phyloP scores from a whole-genome alignment of 1,140 invertebrate genomes.

The Acromyrmex charruanus region DNA sequence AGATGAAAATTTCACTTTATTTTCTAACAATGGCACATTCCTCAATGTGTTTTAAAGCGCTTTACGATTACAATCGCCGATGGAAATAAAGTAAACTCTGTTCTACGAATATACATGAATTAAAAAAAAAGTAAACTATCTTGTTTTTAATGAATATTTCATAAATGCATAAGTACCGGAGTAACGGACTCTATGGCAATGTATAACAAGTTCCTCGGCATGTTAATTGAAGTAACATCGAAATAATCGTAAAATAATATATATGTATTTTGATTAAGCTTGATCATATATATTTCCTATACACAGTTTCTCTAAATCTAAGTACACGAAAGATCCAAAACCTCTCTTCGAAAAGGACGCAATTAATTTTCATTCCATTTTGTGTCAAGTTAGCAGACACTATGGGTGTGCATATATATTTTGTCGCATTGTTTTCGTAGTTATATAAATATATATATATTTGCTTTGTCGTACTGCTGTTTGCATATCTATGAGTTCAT shows the following conservation, averaged over 20 bases:
- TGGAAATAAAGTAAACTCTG: conserved; percentile 9
- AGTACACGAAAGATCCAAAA: conserved; percentile 44
- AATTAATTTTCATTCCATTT: conserved; percentile 25
- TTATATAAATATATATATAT: neutral
- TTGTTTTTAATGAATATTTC: neutral
- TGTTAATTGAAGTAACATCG: conserved; percentile 14
- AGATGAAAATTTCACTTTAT: conserved; percentile 68
- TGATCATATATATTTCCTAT: conserved; percentile 24
- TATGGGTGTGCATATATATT: conserved; percentile 44
- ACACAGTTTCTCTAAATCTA: conserved; percentile 31
- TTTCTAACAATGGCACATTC: conserved; percentile 76
- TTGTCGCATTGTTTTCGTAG: conserved; percentile 11
- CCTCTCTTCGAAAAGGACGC: conserved; percentile 11
- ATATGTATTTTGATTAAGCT: conserved; percentile 38
- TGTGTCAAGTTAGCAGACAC: conserved; percentile 12
- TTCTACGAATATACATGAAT: conserved; percentile 25
- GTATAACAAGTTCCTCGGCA: conserved; percentile 33
- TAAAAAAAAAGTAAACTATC: neutral
- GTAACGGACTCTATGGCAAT: conserved; percentile 10
- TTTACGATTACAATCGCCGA: conserved; percentile 32
- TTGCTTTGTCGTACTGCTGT: neutral
- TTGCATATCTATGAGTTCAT: neutral
- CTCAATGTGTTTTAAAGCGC: conserved; percentile 64
- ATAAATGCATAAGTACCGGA: conserved; percentile 35
- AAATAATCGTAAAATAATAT: conserved; percentile 45